Evolutionary conservation across 2,797 vertebrate species (phyloP).

Genomic region (Cyclura pinguis): DNA sequence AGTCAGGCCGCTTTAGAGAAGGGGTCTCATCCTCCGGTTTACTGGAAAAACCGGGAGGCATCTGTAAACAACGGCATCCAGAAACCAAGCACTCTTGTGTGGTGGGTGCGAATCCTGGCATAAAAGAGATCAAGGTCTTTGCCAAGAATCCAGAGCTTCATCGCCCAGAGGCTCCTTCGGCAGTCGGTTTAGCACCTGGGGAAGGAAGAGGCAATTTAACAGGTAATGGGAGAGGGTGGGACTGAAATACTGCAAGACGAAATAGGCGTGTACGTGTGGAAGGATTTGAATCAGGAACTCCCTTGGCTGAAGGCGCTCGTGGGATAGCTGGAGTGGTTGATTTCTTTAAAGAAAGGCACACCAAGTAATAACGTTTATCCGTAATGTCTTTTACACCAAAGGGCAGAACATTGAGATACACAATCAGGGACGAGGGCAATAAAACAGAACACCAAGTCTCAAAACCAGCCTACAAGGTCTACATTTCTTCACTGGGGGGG

Average conservation of each 20-base stretch:
- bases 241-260: neutral
- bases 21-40: no score
- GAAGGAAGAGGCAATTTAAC: neutral
- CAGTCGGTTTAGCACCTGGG: no score
- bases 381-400: no score
- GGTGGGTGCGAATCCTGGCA: neutral
- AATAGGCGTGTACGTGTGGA: neutral
- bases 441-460: no score
- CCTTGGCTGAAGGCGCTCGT: neutral
- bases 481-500: no score
- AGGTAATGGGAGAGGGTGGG: neutral
- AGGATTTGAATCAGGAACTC: neutral
- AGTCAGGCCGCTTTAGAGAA: neutral
- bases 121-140: no score
- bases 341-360: neutral
- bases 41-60: neutral
- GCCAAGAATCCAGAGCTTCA: neutral
- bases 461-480: no score
- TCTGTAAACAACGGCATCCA: rapidly evolving
- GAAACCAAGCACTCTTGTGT: rapidly evolving
- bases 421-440: no score
- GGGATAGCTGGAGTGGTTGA: neutral
- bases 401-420: no score
- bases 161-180: neutral
- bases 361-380: no score